Evolutionary conservation across 2,888 invertebrate species (phyloP).

Genomic region (Minunthozetes semirufus): DNA sequence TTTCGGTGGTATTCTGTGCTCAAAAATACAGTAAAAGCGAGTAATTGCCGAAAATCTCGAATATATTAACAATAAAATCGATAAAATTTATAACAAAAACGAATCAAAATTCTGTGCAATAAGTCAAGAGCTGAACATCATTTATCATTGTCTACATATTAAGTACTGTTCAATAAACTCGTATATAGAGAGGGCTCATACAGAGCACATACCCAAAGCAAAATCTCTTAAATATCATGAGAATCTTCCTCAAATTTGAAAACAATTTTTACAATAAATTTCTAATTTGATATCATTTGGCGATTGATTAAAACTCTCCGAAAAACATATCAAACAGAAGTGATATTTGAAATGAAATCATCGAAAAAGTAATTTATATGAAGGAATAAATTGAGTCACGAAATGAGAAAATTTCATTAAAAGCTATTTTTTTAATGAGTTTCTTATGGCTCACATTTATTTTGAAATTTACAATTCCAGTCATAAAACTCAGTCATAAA

Average conservation of each 20-base stretch:
- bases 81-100: conserved; percentile 17
- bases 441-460: conserved; percentile 4
- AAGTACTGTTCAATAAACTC: conserved; percentile 16
- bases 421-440: background rate
- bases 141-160: conserved; percentile 22
- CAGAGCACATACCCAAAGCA: background rate
- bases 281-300: too few species aligned
- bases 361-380: background rate
- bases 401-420: background rate
- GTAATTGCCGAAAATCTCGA: conserved; percentile 2
- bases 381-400: background rate
- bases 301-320: too few species aligned
- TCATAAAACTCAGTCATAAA: conserved; percentile 16
- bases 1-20: background rate
- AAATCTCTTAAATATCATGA: too few species aligned
- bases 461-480: conserved; percentile 6
- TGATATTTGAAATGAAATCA: background rate
- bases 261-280: too few species aligned
- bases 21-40: background rate
- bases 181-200: background rate
- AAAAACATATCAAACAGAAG: too few species aligned
- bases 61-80: conserved; percentile 18
- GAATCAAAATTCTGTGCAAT: conserved; percentile 2
- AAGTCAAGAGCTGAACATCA: background rate
- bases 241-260: too few species aligned